These are phyloP conservation scores for Drosophila equinoxialis DNA, from an alignment of 1,140 invertebrate genomes.

Conservation along the genomic window DNA sequence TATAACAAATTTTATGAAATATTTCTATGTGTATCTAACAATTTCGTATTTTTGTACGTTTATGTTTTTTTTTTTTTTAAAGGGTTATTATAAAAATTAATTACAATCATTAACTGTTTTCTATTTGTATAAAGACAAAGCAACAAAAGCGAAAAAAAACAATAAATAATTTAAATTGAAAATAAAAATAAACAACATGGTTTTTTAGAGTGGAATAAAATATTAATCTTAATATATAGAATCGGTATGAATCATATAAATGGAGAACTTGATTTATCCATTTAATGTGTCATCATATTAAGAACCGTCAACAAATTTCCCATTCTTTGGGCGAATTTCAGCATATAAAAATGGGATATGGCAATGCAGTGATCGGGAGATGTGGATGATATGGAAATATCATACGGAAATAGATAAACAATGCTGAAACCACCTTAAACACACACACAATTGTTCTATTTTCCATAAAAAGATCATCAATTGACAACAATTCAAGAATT, in stretches of 20 bases:
- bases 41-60: constrained; percentile 29
- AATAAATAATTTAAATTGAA: constrained; percentile 44
- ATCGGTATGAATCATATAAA: too few relatives aligned
- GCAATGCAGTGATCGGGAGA: background rate
- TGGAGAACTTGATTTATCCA: too few relatives aligned
- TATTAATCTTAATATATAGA: too few relatives aligned
- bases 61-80: constrained; percentile 27
- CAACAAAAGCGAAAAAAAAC: constrained; percentile 37
- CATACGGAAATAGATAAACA: too few relatives aligned
- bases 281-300: too few relatives aligned
- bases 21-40: constrained; percentile 31
- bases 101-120: constrained; percentile 75
- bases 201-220: background rate
- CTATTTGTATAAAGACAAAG: constrained; percentile 71
- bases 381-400: background rate
- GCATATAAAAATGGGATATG: too few relatives aligned
- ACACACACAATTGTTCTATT: too few relatives aligned
- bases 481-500: too few relatives aligned
- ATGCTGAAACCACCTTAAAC: too few relatives aligned
- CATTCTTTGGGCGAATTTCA: too few relatives aligned
- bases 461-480: too few relatives aligned
- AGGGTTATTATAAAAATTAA: constrained; percentile 26
- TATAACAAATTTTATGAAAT: constrained; percentile 17
- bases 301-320: too few relatives aligned
- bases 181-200: background rate